Evolutionary conservation across 2,797 vertebrate species (phyloP), one percentile per base, ranked within the genome.

Genomic region (Argentina silus): DNA sequence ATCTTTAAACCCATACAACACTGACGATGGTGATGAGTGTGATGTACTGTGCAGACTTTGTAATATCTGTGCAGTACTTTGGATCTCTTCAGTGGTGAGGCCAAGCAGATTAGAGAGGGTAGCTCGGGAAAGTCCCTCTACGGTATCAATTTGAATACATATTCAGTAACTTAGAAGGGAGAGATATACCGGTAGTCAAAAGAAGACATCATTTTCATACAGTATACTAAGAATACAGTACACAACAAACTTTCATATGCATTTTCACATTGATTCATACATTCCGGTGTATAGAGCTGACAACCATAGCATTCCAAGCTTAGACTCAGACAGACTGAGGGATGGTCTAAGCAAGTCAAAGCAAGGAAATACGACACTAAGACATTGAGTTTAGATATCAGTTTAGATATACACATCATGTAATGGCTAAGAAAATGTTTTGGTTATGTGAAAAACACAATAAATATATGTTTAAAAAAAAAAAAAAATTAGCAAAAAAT

Each of bases 141-240:
- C n/a, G 53, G 47, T 45, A 19, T n/a, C 3, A 0, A 85, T 90
- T 87, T 90, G 74, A 81, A 89, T 88, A 56, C 80, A 7, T 72
- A 44, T 61, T 51, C 70, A 53, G 0, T 73, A 68, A 17, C 0
- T 50, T 43, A 7, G 11, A 36, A 78, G 27, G n/a, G 67, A 70
- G 87, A 85, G 78, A 60, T 78, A 71, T n/a, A 6, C 27, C 27
- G 27, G 27, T 1, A 0, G 70, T 69, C 70, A 76, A 70, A 63
- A 23, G n/a, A 53, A 5, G 57, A 60, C 57, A 59, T 36, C 23
- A 10, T 19, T 27, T 59, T 6, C 57, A 27, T 23, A 59, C 23
- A 21, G 9, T 36, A 36, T 36, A 36, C 27, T 36, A 36, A 36
- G 27, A 36, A 4, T 36, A 36, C 27, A 36, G 27, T 36, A 36